A percentile compares a stretch with the other conserved stretches of the same genome.
Conservation (phyloP, 2,797 vertebrate genomes). For the Periparus ater region DNA sequence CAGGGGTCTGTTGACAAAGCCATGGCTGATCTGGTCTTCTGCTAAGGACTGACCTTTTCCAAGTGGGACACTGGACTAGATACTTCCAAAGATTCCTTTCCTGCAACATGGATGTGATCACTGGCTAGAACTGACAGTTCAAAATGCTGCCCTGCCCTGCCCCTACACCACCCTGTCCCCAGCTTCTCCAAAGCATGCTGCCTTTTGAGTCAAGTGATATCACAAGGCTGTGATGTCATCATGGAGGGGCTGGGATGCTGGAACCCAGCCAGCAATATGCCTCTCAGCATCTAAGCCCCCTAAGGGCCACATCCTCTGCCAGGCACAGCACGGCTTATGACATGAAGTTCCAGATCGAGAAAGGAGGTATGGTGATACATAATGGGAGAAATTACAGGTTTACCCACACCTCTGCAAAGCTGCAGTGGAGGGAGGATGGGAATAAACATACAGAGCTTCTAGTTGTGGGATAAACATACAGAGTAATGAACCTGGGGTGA, state of each 20-base stretch:
- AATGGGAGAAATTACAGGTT: not conserved
- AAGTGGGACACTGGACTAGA: not conserved
- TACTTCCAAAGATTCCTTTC: not conserved
- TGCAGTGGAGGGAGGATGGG: accelerated
- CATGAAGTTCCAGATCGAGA: not conserved
- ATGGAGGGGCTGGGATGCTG: too few relatives aligned
- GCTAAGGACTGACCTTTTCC: not conserved
- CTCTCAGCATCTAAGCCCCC: not conserved
- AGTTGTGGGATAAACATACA: not conserved
- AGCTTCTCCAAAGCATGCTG: not conserved
- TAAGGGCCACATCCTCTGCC: not conserved
- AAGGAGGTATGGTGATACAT: not conserved
- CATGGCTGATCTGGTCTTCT: not conserved
- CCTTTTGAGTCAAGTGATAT: not conserved
- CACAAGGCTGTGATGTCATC: not conserved
- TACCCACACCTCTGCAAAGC: not conserved
- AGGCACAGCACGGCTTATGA: not conserved
- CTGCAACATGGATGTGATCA: not conserved
- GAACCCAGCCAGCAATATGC: not conserved
- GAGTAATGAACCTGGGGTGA: not conserved
- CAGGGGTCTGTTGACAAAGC: not conserved
- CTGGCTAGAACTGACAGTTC: accelerated
- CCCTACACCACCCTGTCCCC: not conserved
- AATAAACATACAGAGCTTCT: not conserved
- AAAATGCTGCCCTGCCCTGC: not conserved